Conservation (phyloP, 2,888 invertebrate genomes). For the Stictocephala bisonia region DNA sequence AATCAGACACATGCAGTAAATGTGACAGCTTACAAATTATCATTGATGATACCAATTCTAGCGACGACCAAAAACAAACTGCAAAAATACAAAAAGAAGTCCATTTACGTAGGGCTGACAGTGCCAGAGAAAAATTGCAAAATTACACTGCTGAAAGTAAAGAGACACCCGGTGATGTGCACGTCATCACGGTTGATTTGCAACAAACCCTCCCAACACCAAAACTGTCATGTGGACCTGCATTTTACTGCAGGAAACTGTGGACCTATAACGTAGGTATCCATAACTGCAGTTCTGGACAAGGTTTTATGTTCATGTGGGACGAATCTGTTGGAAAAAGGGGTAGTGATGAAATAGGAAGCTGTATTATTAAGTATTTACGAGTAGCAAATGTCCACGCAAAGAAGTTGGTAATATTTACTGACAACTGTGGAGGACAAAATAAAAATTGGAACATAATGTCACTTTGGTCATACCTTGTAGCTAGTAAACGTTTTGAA, state of each 20-base stretch:
- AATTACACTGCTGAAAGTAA: not conserved
- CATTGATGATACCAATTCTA: too few species aligned
- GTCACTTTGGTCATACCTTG: too few species aligned
- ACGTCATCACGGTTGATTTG: constrained; percentile 14
- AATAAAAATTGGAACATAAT: not conserved
- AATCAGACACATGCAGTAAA: too few species aligned
- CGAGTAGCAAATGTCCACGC: not conserved
- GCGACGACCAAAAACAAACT: too few species aligned
- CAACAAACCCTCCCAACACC: constrained; percentile 31
- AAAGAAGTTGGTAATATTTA: constrained; percentile 15
- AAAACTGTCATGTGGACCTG: constrained; percentile 37
- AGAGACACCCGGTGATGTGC: not conserved
- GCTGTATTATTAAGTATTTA: constrained; percentile 15
- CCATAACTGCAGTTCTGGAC: constrained; percentile 11
- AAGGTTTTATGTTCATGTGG: constrained; percentile 36
- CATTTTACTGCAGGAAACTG: constrained; percentile 23
- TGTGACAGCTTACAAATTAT: too few species aligned
- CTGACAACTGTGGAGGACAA: constrained; percentile 3
- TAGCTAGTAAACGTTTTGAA: constrained; percentile 7
- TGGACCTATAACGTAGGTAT: constrained; percentile 33
- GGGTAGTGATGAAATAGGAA: constrained; percentile 31
- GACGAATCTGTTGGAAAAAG: constrained; percentile 11
- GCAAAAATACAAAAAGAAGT: too few species aligned
- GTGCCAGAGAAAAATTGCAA: not conserved
- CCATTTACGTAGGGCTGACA: constrained; percentile 22